These are phyloP conservation scores for Odocoileus hemionus DNA, from an alignment of 2,113 vertebrate species.

Conservation along the genomic window DNA sequence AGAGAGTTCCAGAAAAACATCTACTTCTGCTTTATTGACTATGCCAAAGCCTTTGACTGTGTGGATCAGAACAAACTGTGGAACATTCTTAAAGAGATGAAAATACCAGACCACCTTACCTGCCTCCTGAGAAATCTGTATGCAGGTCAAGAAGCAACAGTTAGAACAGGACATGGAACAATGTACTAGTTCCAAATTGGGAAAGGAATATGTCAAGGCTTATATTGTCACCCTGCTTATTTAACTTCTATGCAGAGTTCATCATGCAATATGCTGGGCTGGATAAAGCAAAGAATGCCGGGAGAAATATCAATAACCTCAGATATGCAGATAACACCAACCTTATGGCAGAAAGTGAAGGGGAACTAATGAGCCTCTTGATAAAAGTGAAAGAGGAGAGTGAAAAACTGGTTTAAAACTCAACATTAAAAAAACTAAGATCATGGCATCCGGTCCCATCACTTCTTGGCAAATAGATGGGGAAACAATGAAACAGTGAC, in stretches of 20 bases:
- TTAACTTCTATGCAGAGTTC: neutral
- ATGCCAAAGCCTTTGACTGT: neutral
- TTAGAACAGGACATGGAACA: neutral
- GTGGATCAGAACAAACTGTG: neutral
- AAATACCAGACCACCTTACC: neutral
- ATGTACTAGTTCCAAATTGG: neutral
- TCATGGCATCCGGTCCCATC: fast-evolving
- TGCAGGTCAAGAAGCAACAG: neutral
- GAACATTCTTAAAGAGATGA: neutral
- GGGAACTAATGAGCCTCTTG: neutral
- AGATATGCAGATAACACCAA: neutral
- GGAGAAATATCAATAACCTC: neutral
- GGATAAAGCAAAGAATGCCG: neutral
- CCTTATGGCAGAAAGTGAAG: neutral
- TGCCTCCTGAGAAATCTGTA: neutral
- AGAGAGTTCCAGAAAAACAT: neutral
- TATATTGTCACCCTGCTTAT: neutral
- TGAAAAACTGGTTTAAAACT: neutral
- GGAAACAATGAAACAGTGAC: neutral
- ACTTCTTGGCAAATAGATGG: neutral
- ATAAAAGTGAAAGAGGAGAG: neutral
- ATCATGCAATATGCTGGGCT: neutral
- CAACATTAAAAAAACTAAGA: neutral
- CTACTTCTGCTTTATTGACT: neutral
- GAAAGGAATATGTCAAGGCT: neutral